phyloP scores from a whole-genome alignment of 2,888 invertebrate genomes.

The Steinernema scapterisci region DNA sequence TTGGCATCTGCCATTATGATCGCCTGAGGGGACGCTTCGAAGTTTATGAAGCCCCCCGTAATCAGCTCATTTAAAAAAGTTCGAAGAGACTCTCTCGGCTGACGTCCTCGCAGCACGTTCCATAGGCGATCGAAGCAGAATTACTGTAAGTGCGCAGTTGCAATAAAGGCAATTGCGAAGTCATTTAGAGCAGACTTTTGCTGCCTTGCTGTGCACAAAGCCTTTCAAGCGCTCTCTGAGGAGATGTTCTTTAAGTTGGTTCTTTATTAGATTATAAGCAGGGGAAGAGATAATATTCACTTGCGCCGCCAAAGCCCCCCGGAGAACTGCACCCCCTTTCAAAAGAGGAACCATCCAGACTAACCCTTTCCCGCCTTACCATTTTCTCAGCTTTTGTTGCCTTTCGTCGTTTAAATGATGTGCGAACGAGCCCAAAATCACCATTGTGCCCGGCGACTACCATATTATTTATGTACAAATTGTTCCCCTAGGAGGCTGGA shows the following conservation, averaged over 20 bases:
- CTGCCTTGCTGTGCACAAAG: not conserved
- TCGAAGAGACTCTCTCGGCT: not conserved
- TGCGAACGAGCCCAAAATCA: too few relatives aligned
- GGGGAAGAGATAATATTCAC: too few relatives aligned
- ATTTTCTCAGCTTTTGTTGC: too few relatives aligned
- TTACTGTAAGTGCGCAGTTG: too few relatives aligned
- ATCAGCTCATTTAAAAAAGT: constrained; percentile 7
- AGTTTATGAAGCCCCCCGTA: not conserved
- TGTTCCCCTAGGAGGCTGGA: too few relatives aligned
- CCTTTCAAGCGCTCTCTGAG: not conserved
- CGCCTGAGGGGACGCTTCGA: constrained; percentile 8
- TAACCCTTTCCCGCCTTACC: too few relatives aligned
- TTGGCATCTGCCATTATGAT: constrained; percentile 17
- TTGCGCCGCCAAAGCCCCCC: too few relatives aligned
- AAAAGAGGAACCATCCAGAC: too few relatives aligned
- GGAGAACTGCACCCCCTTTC: too few relatives aligned
- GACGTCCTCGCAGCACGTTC: not conserved
- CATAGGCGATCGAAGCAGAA: not conserved
- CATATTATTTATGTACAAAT: too few relatives aligned
- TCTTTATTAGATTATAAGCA: not conserved
- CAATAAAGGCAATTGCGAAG: not conserved
- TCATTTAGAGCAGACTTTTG: not conserved
- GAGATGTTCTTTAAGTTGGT: not conserved
- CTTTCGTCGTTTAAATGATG: too few relatives aligned
- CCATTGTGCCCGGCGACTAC: too few relatives aligned